Percentiles rank a stretch among this genome's conserved stretches.
These are phyloP conservation scores for Drosophila nigritarsus DNA, from an alignment of 2,888 invertebrate species.

Conservation along the genomic window DNA sequence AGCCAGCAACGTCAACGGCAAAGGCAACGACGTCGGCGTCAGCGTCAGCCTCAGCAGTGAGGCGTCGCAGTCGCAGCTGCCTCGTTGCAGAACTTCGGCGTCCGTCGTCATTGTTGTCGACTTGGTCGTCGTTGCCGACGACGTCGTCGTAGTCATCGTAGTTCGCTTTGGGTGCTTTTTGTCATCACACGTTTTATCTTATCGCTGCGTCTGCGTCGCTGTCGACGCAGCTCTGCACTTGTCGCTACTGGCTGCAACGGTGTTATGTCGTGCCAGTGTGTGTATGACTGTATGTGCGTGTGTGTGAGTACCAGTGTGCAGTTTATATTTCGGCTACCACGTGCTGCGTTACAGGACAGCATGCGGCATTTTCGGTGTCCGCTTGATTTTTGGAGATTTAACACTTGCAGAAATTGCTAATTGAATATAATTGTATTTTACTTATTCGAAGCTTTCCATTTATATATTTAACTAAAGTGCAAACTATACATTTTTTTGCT, in stretches of 20 bases:
- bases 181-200: constrained; percentile 73
- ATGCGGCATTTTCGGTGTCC: constrained; percentile 76
- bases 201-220: constrained; percentile 59
- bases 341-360: constrained; percentile 68
- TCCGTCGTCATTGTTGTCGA: constrained; percentile 30
- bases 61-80: constrained; percentile 37
- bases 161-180: constrained; percentile 75
- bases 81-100: constrained; percentile 55
- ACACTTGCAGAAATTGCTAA: constrained; percentile 70
- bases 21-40: constrained; percentile 15
- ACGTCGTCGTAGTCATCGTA: constrained; percentile 32
- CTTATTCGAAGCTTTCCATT: neutral
- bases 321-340: constrained; percentile 68
- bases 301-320: constrained; percentile 53
- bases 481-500: no score
- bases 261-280: constrained; percentile 17
- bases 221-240: constrained; percentile 52
- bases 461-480: neutral
- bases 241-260: constrained; percentile 40
- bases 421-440: constrained; percentile 27
- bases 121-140: constrained; percentile 21
- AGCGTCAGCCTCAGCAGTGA: constrained; percentile 18
- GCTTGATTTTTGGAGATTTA: constrained; percentile 64
- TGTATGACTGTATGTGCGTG: constrained; percentile 19
- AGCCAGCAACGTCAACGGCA: constrained; percentile 16